Evolutionary conservation across 1,140 invertebrate genomes (phyloP).

Genomic region (Ceratina australensis): DNA sequence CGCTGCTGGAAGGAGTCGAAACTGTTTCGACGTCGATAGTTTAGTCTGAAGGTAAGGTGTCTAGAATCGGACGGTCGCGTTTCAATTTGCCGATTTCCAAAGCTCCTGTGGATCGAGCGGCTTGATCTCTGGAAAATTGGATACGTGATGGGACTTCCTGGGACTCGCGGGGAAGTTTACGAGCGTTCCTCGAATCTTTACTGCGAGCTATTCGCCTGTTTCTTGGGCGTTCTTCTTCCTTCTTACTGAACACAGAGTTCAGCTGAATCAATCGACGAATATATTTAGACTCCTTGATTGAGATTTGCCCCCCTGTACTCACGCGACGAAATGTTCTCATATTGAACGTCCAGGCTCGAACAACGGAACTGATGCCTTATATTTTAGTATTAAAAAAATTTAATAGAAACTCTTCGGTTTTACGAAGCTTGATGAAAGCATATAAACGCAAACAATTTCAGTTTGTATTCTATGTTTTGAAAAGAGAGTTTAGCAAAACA

Average conservation of each 20-base stretch:
- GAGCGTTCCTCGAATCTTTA: conserved; percentile 62
- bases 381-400: too few species aligned
- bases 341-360: too few species aligned
- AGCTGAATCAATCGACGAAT: conserved; percentile 30
- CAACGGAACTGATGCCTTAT: too few species aligned
- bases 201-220: conserved; percentile 40
- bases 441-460: neutral
- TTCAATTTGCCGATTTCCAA: conserved; percentile 72
- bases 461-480: neutral
- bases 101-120: conserved; percentile 69
- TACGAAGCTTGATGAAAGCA: neutral
- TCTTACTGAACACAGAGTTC: neutral
- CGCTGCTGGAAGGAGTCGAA: neutral
- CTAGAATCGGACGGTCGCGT: conserved; percentile 46
- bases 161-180: conserved; percentile 70
- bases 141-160: conserved; percentile 75
- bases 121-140: conserved; percentile 77
- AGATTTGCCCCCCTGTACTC: neutral
- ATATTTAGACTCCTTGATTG: neutral
- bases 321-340: too few species aligned
- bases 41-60: conserved; percentile 22
- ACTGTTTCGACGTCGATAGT: conserved; percentile 36
- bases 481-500: neutral
- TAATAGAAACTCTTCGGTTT: too few species aligned
- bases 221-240: conserved; percentile 38